These are phyloP conservation scores for Chinchilla lanigera DNA, from an alignment of 2,113 vertebrate genomes.

Conservation along the genomic window DNA sequence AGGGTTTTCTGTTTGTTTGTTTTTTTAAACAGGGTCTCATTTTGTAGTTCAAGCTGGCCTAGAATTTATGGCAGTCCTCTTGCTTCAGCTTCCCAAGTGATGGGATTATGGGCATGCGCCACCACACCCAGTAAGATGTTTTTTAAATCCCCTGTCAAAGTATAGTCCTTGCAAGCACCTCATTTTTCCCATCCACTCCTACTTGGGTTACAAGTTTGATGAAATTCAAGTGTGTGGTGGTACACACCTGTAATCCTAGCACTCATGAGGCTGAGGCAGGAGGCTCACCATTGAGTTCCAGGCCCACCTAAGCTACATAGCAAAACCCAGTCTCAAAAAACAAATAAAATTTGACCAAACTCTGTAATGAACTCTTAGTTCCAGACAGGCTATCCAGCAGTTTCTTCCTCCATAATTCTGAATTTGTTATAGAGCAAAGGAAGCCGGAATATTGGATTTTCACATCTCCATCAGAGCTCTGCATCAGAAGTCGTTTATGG, in stretches of 20 bases:
- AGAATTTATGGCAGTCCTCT: not conserved
- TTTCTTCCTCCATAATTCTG: constrained; percentile 61
- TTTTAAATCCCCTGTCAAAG: not conserved
- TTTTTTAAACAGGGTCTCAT: not conserved
- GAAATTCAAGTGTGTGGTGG: not conserved
- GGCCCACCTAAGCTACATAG: not conserved
- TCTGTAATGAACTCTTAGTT: not conserved
- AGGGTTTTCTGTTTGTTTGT: no score
- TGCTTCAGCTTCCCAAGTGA: not conserved
- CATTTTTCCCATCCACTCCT: not conserved
- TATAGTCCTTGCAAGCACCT: not conserved
- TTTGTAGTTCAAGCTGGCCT: not conserved
- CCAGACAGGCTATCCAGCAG: not conserved
- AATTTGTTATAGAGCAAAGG: constrained; percentile 88
- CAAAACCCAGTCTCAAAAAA: not conserved
- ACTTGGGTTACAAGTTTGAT: not conserved
- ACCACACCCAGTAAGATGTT: not conserved
- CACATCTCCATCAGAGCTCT: constrained; percentile 93
- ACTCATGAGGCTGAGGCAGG: not conserved
- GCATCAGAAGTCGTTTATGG: constrained; percentile 88
- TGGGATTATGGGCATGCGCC: not conserved
- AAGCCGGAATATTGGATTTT: constrained; percentile 91
- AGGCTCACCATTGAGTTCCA: not conserved
- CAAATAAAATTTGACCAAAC: not conserved
- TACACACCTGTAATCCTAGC: not conserved